Evolutionary conservation across 1,140 invertebrate genomes (phyloP), one percentile per base, ranked within the genome.

Genomic region (Drosophila parabipectinata): DNA sequence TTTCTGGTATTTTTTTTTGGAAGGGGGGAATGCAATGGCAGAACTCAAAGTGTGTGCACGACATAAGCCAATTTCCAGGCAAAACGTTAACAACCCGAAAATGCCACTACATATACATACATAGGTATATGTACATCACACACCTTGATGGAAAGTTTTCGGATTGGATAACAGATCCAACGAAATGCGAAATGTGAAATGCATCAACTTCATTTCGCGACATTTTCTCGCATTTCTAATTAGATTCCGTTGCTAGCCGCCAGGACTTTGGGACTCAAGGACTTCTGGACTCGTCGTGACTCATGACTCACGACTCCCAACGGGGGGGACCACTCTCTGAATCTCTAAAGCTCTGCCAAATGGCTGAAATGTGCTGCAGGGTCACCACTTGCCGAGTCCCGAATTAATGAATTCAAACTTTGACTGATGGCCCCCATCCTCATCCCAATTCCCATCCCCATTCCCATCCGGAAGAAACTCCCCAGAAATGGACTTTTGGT

Each of bases 161-260:
- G 51, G 32, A 50, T 68, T 37, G 63, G 63, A 68, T 56, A 54
- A 37, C 45, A 59, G 41, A 44, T 47, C 18, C 15, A 47, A 18
- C 44, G 47, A 62, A 62, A 30, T 45, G 34, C 60, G 63, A 67
- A 62, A 53, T 57, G 39, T 15, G 37, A 52, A 56, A 74, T 64
- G 72, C 54, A 62, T 69, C 68, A 79, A 57, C 61, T 77, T 72
- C 55, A 26, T 45, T 45, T 37, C 39, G 59, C 64, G 59, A 80
- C 63, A 79, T 75, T 79, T 57, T 59, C 50, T 56, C 63, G 60
- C 71, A 79, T 71, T 79, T 59, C 77, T 79, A 79, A 79, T 79
- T 75, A 58, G 58, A 28, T 54, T 66, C 24, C 15, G 15, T 54
- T 45, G 59, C 47, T 28, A 26, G 41, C 1, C 18, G 28, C 6